Evolutionary conservation across 2,888 invertebrate species (phyloP), one percentile per base, ranked within the genome.

Genomic region (Chamaedrilus cognettii): DNA sequence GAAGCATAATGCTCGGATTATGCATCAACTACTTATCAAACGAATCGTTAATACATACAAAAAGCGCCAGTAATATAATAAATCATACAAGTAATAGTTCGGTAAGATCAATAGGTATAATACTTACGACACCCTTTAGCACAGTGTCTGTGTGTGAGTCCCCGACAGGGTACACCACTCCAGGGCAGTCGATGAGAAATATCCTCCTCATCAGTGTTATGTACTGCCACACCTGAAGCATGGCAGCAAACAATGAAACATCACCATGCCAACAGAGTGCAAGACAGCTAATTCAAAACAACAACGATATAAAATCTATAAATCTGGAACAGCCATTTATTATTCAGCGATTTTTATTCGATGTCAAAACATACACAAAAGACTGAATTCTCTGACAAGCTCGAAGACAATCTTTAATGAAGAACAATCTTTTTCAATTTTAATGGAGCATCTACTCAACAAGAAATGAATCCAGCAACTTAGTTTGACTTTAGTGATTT

Each of bases 121-220:
- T 11, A 80, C 84, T 81, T 75, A 87, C 98, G 32, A 99, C 97
- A 65, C 98, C 97, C 85, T 98, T 99, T 1, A 99, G 86, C 49
- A 99, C 96, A 71, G 93, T 91, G 76, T 99, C 97, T 30, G 86
- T 85, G 65, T 88, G 87, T 1, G 94, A 92, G 86, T 98, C 97
- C 19, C 94, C 94, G 11, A 93, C 92, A 7, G 98, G 96, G 85
- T 97, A 97, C 3, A 99, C 99, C 64, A 99, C 92, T 42, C 99
- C 99, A 2, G 99, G 99, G 84, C 98, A 99, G 86, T 99, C 99
- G 76, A 99, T 97, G 19, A 99, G 87, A 83, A 93, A 99, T 80
- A 99, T 98, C 76, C 94, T 88, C 77, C 89, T 90, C 98, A 99
- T 99, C 64, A 99, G 85, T 0, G 98, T 97, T 52, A 99, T 96